Evolutionary conservation across 2,113 vertebrate species (phyloP), one percentile per base, ranked within the genome.

Genomic region (Ctenodactylus gundi): DNA sequence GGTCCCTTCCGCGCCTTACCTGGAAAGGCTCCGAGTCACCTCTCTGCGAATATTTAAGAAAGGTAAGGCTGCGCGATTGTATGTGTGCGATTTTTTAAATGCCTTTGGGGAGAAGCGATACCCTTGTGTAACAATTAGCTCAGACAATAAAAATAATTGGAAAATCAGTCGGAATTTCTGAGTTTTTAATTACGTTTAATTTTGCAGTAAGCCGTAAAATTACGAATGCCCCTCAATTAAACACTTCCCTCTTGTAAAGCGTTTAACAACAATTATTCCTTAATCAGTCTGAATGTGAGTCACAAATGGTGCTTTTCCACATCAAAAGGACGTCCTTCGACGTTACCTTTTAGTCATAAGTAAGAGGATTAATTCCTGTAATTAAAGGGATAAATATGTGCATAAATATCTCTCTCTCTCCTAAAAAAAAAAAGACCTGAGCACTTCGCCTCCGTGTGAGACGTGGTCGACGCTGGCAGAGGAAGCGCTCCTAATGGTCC

Each of bases 361-460:
- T 98, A 98, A 98, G 98, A 98, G 98, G 98, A 98, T 98, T 98
- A 98, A 98, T 98, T 98, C 98, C 98, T 98, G 94, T 98, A 98
- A 98, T 98, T 98, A 98, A 97, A 97, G 97, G 98, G 97, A 98
- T 97, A 98, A 98, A 98, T 98, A 98, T 98, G 98, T 98, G 98
- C 98, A 98, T 98, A 98, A 98, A 98, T 98, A 97, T 97, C 93
- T 98, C 95, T 97, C 80, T 97, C 96, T 84, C 64, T 76, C 65
- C 68, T 85, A 49, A 1, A 67, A 89, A 88, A 65, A 70, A 73
- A 46, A 49, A 46, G 49, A 64, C 72, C 36, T 67, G 12, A 57
- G 77, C 80, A 13, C 95, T 98, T 97, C 87, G 90, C 36, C 96
- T 94, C 94, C 78, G 94, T 67, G 94, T 46, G 96, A 92, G 88